These are phyloP conservation scores for Merodon equestris DNA, from an alignment of 2,888 invertebrate genomes.

Conservation along the genomic window DNA sequence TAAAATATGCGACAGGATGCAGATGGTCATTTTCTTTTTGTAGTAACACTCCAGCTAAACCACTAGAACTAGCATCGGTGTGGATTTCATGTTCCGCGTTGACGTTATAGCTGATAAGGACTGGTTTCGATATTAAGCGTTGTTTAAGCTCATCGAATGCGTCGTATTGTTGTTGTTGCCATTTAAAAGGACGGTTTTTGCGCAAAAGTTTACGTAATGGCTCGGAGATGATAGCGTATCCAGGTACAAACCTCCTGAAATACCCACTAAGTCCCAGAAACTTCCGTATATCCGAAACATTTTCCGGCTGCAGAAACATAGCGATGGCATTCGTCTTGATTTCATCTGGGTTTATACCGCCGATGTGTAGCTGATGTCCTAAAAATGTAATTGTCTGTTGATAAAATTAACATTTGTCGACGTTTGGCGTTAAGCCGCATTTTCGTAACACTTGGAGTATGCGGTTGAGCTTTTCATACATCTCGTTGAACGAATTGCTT, in stretches of 20 bases:
- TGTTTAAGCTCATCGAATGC: background rate
- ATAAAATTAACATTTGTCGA: background rate
- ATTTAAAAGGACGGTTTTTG: background rate
- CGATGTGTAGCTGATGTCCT: background rate
- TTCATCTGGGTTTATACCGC: background rate
- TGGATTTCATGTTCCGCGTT: background rate
- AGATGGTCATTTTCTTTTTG: background rate
- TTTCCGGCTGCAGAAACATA: slow-evolving; percentile 1
- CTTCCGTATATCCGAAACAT: slow-evolving; percentile 5
- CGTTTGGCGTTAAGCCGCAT: background rate
- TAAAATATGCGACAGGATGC: slow-evolving; percentile 10
- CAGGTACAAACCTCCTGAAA: slow-evolving; percentile 8
- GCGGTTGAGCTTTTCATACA: background rate
- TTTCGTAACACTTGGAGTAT: background rate
- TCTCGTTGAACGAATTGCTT: background rate
- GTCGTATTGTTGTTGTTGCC: background rate
- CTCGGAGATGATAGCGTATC: background rate
- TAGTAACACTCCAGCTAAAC: slow-evolving; percentile 2
- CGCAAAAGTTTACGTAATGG: background rate
- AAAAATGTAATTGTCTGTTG: background rate
- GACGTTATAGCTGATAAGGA: background rate
- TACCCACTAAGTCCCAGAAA: slow-evolving; percentile 13
- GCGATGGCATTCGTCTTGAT: slow-evolving; percentile 3
- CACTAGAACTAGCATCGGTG: slow-evolving; percentile 4
- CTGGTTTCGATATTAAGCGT: background rate